These are phyloP conservation scores for Gasterosteus aculeatus DNA, from an alignment of 2,113 vertebrate genomes.

Conservation along the genomic window DNA sequence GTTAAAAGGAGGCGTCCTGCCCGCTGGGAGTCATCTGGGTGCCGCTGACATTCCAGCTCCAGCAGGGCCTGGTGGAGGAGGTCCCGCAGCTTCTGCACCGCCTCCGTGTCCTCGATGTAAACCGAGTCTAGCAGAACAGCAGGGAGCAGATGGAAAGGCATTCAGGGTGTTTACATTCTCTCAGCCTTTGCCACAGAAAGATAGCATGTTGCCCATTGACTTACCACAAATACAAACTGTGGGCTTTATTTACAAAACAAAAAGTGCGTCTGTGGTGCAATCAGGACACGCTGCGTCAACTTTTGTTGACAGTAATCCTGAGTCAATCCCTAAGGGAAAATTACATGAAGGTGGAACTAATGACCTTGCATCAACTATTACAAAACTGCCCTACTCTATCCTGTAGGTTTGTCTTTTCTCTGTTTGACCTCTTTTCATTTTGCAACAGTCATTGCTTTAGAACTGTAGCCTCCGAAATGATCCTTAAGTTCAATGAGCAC, in stretches of 20 bases:
- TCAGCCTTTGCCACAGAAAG: conserved; percentile 14
- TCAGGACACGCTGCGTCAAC: conserved; percentile 12
- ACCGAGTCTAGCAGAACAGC: conserved; percentile 84
- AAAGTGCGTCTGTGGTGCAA: conserved; percentile 40
- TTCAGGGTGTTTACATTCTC: conserved; percentile 3
- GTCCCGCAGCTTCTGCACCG: conserved; percentile 90
- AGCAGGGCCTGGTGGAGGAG: conserved; percentile 91
- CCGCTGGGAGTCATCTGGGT: conserved; percentile 84
- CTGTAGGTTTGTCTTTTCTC: neutral
- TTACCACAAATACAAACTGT: conserved; percentile 11
- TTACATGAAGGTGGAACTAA: neutral
- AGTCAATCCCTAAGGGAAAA: neutral
- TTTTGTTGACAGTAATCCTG: conserved; percentile 61
- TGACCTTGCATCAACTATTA: neutral
- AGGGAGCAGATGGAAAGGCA: conserved; percentile 19
- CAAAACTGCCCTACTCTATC: neutral
- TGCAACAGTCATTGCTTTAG: neutral
- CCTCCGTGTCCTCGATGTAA: conserved; percentile 92
- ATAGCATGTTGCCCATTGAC: neutral
- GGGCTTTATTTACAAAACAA: conserved; percentile 63
- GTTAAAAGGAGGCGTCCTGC: conserved; percentile 90
- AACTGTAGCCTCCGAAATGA: neutral
- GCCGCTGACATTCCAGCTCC: conserved; percentile 87
- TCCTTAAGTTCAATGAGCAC: neutral
- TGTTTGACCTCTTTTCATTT: neutral